Evolutionary conservation across 2,797 vertebrate genomes (phyloP).

Genomic region (Argyrosomus regius): DNA sequence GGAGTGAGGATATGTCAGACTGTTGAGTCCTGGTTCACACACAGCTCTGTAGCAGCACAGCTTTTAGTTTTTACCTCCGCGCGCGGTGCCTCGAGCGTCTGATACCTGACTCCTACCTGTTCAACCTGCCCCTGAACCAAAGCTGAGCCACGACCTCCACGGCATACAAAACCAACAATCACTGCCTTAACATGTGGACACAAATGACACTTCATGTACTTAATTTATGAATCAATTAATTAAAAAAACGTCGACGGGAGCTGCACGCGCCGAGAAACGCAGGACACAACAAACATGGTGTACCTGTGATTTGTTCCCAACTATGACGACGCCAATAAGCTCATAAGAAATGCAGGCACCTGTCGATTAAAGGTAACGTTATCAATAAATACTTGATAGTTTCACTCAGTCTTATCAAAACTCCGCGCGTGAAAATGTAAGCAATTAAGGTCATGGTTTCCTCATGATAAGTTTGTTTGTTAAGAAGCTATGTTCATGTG

Average conservation of each 20-base stretch:
- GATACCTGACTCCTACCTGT: not conserved
- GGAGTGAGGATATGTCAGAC: fast-evolving
- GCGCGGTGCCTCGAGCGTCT: not conserved
- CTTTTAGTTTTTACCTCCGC: not conserved
- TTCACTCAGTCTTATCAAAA: not conserved
- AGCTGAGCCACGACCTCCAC: not conserved
- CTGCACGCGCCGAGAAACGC: not conserved
- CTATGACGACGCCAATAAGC: not conserved
- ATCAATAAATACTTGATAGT: not conserved
- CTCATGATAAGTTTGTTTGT: not conserved
- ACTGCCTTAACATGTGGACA: too few relatives aligned
- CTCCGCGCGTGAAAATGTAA: not conserved
- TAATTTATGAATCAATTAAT: too few relatives aligned
- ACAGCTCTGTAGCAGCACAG: not conserved
- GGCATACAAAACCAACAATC: not conserved
- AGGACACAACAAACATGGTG: not conserved
- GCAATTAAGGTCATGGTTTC: not conserved
- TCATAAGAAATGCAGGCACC: not conserved
- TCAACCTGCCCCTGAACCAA: not conserved
- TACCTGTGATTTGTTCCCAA: not conserved
- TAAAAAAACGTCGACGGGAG: too few relatives aligned
- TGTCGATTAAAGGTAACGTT: not conserved
- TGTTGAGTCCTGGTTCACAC: too few relatives aligned
- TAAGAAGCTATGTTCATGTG: not conserved
- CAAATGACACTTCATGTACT: too few relatives aligned